Evolutionary conservation across 2,888 invertebrate species (phyloP).

Genomic region (Pandemis heparana): DNA sequence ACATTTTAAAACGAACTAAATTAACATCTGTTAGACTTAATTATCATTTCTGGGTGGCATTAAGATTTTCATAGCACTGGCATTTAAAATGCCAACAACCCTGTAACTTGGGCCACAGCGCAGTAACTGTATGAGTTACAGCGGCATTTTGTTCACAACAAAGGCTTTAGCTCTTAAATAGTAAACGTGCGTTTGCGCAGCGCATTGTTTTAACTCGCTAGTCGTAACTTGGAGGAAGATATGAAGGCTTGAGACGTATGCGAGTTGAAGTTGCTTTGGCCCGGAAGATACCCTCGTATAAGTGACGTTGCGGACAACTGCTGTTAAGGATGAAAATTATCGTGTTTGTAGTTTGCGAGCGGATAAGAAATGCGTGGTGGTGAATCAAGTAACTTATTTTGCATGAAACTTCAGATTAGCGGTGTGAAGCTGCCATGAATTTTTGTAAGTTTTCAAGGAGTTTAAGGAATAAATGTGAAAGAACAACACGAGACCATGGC

Average conservation of each 20-base stretch:
- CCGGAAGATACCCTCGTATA: not conserved
- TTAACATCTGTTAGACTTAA: no score
- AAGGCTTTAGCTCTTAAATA: constrained; percentile 62
- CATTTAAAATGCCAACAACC: not conserved
- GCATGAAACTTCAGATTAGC: no score
- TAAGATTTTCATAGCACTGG: not conserved
- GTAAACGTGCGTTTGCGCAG: constrained; percentile 63
- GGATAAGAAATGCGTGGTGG: no score
- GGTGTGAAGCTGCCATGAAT: no score
- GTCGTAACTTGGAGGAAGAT: constrained; percentile 32
- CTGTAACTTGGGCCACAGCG: constrained; percentile 43
- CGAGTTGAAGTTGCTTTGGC: not conserved
- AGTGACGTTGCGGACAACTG: not conserved
- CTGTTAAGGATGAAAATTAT: not conserved
- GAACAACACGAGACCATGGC: no score
- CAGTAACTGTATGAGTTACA: constrained; percentile 70
- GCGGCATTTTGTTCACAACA: constrained; percentile 70
- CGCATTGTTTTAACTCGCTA: constrained; percentile 28
- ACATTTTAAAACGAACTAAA: no score
- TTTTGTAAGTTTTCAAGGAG: no score
- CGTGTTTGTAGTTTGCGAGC: no score
- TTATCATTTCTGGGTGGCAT: no score
- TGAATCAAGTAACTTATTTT: no score
- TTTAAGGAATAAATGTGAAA: no score
- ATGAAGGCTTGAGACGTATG: constrained; percentile 2